These are phyloP conservation scores for Pedicia rivosa DNA, from an alignment of 2,888 invertebrate genomes.

Conservation along the genomic window DNA sequence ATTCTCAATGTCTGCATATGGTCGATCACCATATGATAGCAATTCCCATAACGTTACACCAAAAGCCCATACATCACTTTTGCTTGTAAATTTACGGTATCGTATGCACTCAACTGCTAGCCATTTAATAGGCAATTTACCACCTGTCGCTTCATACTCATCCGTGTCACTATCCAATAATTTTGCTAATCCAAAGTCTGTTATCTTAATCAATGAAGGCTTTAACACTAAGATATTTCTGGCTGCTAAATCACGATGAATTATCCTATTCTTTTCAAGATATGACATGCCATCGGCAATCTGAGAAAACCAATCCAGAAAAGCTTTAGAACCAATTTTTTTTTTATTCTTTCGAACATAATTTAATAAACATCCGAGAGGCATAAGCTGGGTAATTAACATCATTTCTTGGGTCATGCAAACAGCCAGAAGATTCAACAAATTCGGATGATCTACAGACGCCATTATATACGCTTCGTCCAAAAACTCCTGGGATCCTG, in stretches of 20 bases:
- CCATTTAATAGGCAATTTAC: conserved; percentile 99
- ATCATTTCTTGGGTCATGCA: conserved; percentile 97
- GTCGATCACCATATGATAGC: conserved; percentile 84
- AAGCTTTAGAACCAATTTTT: conserved; percentile 85
- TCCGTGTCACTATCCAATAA: conserved; percentile 86
- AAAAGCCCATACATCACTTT: conserved; percentile 98
- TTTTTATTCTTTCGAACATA: conserved; percentile 85
- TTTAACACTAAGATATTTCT: conserved; percentile 93
- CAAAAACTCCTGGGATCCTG: conserved; percentile 77
- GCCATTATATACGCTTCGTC: conserved; percentile 98
- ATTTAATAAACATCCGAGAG: conserved; percentile 85
- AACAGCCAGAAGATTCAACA: conserved; percentile 84
- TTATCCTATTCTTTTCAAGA: conserved; percentile 82
- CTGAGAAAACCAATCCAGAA: conserved; percentile 95
- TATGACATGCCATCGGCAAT: conserved; percentile 96
- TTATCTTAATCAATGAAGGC: conserved; percentile 85
- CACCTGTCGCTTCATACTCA: conserved; percentile 90
- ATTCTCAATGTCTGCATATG: conserved; percentile 84
- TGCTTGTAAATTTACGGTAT: conserved; percentile 91
- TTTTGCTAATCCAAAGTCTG: conserved; percentile 96
- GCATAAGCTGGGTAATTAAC: conserved; percentile 96
- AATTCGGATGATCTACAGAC: conserved; percentile 86
- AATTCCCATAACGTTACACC: conserved; percentile 98
- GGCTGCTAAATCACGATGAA: conserved; percentile 93
- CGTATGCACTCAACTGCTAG: conserved; percentile 93